A percentile compares a stretch with the other conserved stretches of the same genome.
Conservation (phyloP, 2,888 invertebrate genomes). For the Strigamia maritima region DNA sequence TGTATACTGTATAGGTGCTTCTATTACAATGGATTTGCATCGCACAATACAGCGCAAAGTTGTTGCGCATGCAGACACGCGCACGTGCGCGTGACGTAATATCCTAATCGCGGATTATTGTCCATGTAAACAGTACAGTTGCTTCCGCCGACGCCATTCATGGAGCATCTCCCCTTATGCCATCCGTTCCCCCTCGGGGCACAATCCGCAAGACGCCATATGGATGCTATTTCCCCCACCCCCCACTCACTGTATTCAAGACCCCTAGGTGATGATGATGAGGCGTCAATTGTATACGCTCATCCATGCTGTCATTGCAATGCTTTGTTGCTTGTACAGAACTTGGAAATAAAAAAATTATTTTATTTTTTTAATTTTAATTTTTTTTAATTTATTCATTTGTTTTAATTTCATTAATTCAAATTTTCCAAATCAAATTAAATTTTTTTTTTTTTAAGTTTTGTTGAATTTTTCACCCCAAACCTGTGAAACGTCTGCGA, state of each 20-base stretch:
- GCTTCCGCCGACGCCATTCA: constrained; percentile 19
- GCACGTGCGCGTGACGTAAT: constrained; percentile 41
- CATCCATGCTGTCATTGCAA: constrained; percentile 8
- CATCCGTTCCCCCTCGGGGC: neutral
- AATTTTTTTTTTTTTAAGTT: neutral
- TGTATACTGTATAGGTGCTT: constrained; percentile 12
- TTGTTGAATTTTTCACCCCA: constrained; percentile 5
- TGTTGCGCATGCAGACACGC: constrained; percentile 34
- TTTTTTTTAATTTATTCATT: neutral
- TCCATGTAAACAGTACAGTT: constrained; percentile 32
- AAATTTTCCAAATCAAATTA: too few relatives aligned
- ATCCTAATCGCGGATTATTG: constrained; percentile 39
- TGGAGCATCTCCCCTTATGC: neutral
- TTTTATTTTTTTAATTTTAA: too few relatives aligned
- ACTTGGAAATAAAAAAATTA: neutral
- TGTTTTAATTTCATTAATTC: neutral
- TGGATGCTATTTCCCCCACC: neutral
- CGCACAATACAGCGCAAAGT: neutral
- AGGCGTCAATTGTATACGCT: constrained; percentile 13
- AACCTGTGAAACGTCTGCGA: constrained; percentile 11
- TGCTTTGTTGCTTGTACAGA: neutral
- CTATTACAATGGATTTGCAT: neutral
- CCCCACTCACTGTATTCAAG: neutral
- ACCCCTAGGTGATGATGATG: constrained; percentile 5
- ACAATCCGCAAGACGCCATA: constrained; percentile 19